Base-by-base conservation (phyloP, 1,140 invertebrate species). In the Amyelois transitella region DNA sequence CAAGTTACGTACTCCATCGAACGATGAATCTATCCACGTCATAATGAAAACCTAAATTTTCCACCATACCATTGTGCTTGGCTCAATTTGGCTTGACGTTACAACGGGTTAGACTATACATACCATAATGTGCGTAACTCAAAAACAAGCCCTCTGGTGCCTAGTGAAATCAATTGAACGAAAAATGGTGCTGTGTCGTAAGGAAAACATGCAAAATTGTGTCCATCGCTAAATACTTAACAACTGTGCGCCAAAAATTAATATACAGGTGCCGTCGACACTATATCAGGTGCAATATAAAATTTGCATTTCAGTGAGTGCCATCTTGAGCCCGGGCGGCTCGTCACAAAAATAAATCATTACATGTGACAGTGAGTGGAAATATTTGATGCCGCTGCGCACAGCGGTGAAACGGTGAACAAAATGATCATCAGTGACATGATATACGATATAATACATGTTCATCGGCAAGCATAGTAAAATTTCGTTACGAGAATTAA, bases 301-400 rank as follows among this genome's bases (percentile, higher is more conserved):
- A 81, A 54, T 79, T 78, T 91, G 88, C 89, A 91, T 90, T 90
- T 91, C 88, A 91, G 89, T 91, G 89, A 90, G 88, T 90, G 89
- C 86, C 87, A 90, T 88, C 83, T 80, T 78, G 75, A 55, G 52
- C 62, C 67, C 47, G 60, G 52, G 51, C 55, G 59, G 77, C 71
- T 60, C 75, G 71, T 71, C 75, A 73, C 76, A 66, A 69, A 72
- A 89, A 88, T 70, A 89, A 91, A 91, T 91, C 91, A 91, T 90
- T 91, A 91, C 91, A 91, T 91, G 91, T 91, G 90, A 91, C 90
- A 89, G 90, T 91, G 91, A 91, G 90, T 91, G 91, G 88, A 73
- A 88, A 87, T 66, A 62, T 71, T n/a, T 62, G 63, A 75, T 58
- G 69, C 65, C 72, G 75, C 72, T 60, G 50, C 43, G 50, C 20